Percentiles rank a stretch among this genome's conserved stretches.
phyloP scores from a whole-genome alignment of 2,888 invertebrate species.

The Lydus trimaculatus region DNA sequence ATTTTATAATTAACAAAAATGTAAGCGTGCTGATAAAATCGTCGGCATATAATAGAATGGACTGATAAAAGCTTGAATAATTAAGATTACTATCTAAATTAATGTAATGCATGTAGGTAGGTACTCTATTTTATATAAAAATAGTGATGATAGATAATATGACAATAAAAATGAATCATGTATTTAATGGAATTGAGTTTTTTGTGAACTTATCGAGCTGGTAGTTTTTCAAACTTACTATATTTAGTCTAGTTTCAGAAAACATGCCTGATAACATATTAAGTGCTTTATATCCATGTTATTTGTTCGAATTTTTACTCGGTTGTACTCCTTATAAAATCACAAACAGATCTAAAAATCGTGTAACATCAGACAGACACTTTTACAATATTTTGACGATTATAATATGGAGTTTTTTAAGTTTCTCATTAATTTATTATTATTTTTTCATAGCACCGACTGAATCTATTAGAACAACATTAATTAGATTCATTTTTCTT shows the following conservation, averaged over 20 bases:
- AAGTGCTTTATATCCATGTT: slow-evolving; percentile 13
- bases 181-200: too few relatives aligned
- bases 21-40: too few relatives aligned
- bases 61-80: too few relatives aligned
- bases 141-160: too few relatives aligned
- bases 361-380: background rate
- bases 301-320: slow-evolving; percentile 14
- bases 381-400: slow-evolving; percentile 13
- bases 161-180: too few relatives aligned
- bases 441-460: background rate
- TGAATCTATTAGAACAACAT: slow-evolving; percentile 4
- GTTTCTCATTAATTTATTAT: slow-evolving; percentile 2
- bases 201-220: too few relatives aligned
- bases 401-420: background rate
- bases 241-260: background rate
- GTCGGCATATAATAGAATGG: too few relatives aligned
- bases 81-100: too few relatives aligned
- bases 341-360: background rate
- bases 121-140: too few relatives aligned
- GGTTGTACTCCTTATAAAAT: slow-evolving; percentile 20
- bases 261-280: slow-evolving; percentile 16
- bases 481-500: slow-evolving; percentile 18
- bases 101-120: too few relatives aligned
- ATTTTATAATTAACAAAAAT: too few relatives aligned
- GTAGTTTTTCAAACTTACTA: too few relatives aligned